Base-by-base conservation (phyloP, 2,113 vertebrate species). In the Tragelaphus buxtoni region DNA sequence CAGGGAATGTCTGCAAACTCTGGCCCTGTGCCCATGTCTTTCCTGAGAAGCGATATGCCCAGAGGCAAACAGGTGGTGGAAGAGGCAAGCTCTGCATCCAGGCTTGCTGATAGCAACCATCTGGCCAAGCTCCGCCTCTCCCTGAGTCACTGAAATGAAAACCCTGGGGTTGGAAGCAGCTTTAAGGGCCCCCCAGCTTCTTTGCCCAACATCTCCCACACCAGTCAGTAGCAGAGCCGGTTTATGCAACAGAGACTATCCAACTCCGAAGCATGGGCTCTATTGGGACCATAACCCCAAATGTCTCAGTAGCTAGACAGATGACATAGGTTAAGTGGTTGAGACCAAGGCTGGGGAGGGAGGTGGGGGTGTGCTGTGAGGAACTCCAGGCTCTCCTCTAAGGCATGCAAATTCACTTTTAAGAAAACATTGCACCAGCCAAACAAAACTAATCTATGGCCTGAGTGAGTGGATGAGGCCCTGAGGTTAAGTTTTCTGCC, bases 11-110 rank as follows among this genome's bases (percentile, higher is more conserved):
- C 83, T 79, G 74, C 69, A 92, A 76, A 72, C 30, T 91, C 95
- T 92, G 92, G 90, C 85, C 82, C 55, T 16, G 11, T 72, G 95
- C 98, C 98, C 72, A 87, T 63, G 4, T 80, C 88, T 92, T 97
- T 97, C 98, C 77, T 90, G 96, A 97, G 98, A 98, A 98, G 96
- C 93, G 81, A 10, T 72, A 20, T 94, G 81, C 96, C 97, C 96
- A 83, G 81, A 96, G 90, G 96, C 97, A 95, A 93, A 81, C 95
- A 98, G 97, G 96, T 93, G 95, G 94, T 94, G 47, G 83, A 65
- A 95, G 86, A 92, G 32, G 35, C 45, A 42, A 93, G 65, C 42
- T 24, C 32, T 32, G 51, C n/a, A 88, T 45, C 55, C 81, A 81
- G 74, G 63, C 83, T 88, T 87, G 45, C 87, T 81, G 84, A 96